A percentile compares a stretch with the other conserved stretches of the same genome.
These are phyloP conservation scores for Ptycholaimellus sp. DNA, from an alignment of 2,888 invertebrate species.

Conservation along the genomic window DNA sequence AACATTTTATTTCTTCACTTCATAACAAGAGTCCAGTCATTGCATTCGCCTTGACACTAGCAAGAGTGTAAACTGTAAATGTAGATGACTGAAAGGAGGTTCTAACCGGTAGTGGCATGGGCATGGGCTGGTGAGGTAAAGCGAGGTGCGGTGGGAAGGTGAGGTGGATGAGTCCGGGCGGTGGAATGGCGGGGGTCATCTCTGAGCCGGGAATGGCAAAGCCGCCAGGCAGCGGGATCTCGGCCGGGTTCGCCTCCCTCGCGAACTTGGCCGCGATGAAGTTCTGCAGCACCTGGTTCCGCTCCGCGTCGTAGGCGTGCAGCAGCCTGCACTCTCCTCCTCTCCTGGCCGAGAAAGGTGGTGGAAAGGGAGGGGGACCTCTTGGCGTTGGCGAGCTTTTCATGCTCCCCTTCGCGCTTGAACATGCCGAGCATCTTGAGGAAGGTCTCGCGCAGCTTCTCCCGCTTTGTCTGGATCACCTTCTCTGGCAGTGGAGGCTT, in stretches of 20 bases:
- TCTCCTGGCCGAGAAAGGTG: conserved; percentile 3
- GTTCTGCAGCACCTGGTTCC: conserved; percentile 11
- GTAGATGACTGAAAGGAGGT: too few species aligned
- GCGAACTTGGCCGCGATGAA: conserved; percentile 13
- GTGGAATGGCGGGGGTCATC: conserved; percentile 1
- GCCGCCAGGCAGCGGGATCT: conserved; percentile 14
- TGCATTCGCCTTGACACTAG: too few species aligned
- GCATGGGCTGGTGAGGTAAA: too few species aligned
- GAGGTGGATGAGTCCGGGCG: neutral
- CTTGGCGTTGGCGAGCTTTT: conserved; percentile 4
- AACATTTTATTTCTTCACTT: too few species aligned
- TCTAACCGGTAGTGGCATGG: too few species aligned
- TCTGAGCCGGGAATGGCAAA: conserved; percentile 2
- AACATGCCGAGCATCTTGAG: conserved; percentile 10
- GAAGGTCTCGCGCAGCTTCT: conserved; percentile 11
- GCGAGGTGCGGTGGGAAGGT: conserved; percentile 2
- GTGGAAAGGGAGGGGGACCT: neutral
- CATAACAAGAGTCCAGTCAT: too few species aligned
- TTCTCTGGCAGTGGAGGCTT: conserved; percentile 9
- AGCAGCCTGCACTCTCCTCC: conserved; percentile 9
- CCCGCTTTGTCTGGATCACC: conserved; percentile 12
- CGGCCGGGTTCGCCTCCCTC: conserved; percentile 10
- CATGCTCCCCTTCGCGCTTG: conserved; percentile 7
- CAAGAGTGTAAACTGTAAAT: too few species aligned
- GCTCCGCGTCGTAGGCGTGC: conserved; percentile 11